Percentiles rank a stretch among this genome's conserved stretches.
Conservation (phyloP, 1,140 invertebrate species). For the Bombus fervidus region DNA sequence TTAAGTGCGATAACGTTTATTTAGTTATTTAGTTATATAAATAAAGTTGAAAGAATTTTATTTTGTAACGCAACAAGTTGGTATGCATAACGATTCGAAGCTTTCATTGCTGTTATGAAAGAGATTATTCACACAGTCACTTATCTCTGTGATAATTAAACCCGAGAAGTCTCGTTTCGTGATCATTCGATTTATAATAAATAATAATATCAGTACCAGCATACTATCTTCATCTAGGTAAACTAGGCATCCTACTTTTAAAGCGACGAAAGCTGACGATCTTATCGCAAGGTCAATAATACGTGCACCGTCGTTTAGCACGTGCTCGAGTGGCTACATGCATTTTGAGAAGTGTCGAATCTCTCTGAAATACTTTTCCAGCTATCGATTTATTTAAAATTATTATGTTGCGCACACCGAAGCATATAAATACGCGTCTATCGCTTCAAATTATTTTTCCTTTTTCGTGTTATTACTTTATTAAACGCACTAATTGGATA, state of each 20-base stretch:
- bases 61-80: neutral
- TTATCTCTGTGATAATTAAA: neutral
- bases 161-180: neutral
- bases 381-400: neutral
- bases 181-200: neutral
- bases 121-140: neutral
- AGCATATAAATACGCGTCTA: neutral
- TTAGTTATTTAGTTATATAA: neutral
- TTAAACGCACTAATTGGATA: too few relatives aligned
- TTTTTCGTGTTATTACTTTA: too few relatives aligned
- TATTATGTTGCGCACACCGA: neutral
- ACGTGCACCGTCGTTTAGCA: conserved; percentile 18
- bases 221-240: neutral
- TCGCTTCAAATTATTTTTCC: too few relatives aligned
- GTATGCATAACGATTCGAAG: neutral
- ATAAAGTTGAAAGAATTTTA: neutral
- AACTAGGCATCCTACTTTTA: conserved; percentile 23
- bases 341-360: conserved; percentile 25
- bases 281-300: conserved; percentile 44
- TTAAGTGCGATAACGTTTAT: neutral
- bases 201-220: neutral
- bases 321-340: conserved; percentile 35
- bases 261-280: conserved; percentile 30
- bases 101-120: neutral
- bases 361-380: neutral